Evolutionary conservation across 2,797 vertebrate species (phyloP), one percentile per base, ranked within the genome.

Genomic region (Xiphorhynchus erythropygius): DNA sequence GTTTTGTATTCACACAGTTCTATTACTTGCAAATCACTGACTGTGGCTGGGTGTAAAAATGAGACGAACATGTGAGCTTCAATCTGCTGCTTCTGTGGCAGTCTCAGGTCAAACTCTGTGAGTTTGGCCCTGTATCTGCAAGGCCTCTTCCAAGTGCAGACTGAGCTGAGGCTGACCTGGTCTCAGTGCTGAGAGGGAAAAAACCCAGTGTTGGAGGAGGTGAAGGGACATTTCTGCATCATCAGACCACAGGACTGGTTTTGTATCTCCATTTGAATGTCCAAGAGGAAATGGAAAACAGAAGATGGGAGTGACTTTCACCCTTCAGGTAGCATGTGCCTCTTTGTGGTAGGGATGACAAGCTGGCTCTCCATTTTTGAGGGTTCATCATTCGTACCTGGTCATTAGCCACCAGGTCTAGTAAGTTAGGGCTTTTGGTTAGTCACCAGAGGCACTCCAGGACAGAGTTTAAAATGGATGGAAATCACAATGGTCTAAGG

Each of bases 191-290:
- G 5, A 63, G 32, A 37, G 24, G 18, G 8, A 24, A 13, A 70
- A 60, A 35, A 1, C 3, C 6, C 8, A 52, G 18, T 16, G 4
- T 1, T 75, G 76, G 41, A 49, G 53, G n/a, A 80, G 74, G 41
- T 23, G 5, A 25, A 49, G 35, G 39, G n/a, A 37, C 30, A 18
- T 65, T 91, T 62, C 42, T 59, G 17, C 65, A 17, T 89, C 35
- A n/a, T 67, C 60, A 83, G 64, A 57, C 53, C 88, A 39, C 46
- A 11, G 0, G 8, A 55, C 88, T 93, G 73, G 89, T 84, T 94
- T 89, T 84, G 62, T 77, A 3, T 46, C 76, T 91, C 19, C 11
- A 53, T 97, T 82, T 95, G 89, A 81, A 81, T 96, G 59, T 60
- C 42, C 89, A 65, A 87, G 74, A 50, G 52, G 27, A 41, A 69